Conservation (phyloP, 2,888 invertebrate genomes). For the Synanthedon myopaeformis region DNA sequence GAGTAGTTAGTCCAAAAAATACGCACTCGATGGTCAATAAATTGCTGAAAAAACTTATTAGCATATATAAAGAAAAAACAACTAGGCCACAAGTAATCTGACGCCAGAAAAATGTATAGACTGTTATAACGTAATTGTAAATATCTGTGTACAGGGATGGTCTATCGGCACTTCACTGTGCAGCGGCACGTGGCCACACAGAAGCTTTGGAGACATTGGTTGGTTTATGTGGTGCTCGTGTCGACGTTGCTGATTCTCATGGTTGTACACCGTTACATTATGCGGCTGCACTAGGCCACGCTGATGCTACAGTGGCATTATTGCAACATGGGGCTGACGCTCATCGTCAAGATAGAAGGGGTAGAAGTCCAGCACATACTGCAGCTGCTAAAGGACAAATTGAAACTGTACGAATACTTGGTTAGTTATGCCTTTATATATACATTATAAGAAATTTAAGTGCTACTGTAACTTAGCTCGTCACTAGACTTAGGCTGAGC, state of each 20-base stretch:
- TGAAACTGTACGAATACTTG: slow-evolving; percentile 83
- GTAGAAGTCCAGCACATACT: slow-evolving; percentile 93
- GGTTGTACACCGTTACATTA: slow-evolving; percentile 97
- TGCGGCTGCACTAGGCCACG: slow-evolving; percentile 95
- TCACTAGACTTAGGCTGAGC: too few relatives aligned
- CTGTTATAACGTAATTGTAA: too few relatives aligned
- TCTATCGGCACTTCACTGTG: slow-evolving; percentile 95
- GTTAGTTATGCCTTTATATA: slow-evolving; percentile 17
- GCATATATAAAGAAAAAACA: too few relatives aligned
- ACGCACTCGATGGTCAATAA: too few relatives aligned
- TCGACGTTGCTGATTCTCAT: slow-evolving; percentile 91
- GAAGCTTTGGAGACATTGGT: slow-evolving; percentile 91
- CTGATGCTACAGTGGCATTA: slow-evolving; percentile 90
- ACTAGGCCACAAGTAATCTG: too few relatives aligned
- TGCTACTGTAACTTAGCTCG: too few relatives aligned
- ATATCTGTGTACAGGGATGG: slow-evolving; percentile 78
- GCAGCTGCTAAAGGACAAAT: slow-evolving; percentile 96
- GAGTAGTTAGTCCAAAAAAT: too few relatives aligned
- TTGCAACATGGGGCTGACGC: slow-evolving; percentile 92
- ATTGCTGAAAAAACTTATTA: too few relatives aligned
- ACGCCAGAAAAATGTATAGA: too few relatives aligned
- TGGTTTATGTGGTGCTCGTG: slow-evolving; percentile 87
- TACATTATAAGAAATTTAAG: background rate
- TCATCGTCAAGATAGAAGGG: slow-evolving; percentile 92
- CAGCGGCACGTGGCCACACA: slow-evolving; percentile 94